Evolutionary conservation across 2,888 invertebrate species (phyloP), one percentile per base, ranked within the genome.

Genomic region (Teinopalpus imperialis): DNA sequence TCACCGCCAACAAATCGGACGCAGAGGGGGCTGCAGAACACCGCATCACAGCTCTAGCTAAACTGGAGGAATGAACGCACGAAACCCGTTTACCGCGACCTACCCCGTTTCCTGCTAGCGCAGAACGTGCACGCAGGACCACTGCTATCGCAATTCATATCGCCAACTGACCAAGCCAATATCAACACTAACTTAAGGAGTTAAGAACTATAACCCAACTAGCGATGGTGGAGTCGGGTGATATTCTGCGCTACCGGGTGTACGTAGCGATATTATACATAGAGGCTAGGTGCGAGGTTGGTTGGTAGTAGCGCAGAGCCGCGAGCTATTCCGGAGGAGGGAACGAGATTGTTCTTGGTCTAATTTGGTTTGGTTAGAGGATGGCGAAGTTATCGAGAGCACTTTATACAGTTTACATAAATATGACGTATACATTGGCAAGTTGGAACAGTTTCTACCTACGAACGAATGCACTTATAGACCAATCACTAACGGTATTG

Each of bases 51-150:
- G 77, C 35, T 71, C 78, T 48, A 48, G 2, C 1, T 21, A 51
- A 32, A 45, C 46, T 72, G 71, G 79, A n/a, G 56, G 47, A 12
- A 63, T 64, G 60, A 62, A 59, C 23, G 57, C 57, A 53, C 51
- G 52, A 55, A 63, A 65, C 81, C 75, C 69, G 61, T 53, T 48
- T 55, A 57, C 43, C 44, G 37, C 54, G 72, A 70, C 42, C 76
- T 63, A 59, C 63, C 60, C 52, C 52, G 61, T 53, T 61, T 58
- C 58, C 66, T 59, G 59, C 59, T 20, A 27, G 31, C 16, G 29
- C 35, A 37, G 36, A 29, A 43, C 55, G 51, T 43, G 40, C 44
- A 48, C 41, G 43, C 37, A 45, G 44, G 24, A 52, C 52, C 52
- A 12, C 34, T 12, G 13, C 24, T 18, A 24, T 43, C 8, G 43